A percentile compares a stretch with the other conserved stretches of the same genome.
Evolutionary conservation across 2,888 invertebrate genomes (phyloP).

Genomic region (Stenodera caucasica): DNA sequence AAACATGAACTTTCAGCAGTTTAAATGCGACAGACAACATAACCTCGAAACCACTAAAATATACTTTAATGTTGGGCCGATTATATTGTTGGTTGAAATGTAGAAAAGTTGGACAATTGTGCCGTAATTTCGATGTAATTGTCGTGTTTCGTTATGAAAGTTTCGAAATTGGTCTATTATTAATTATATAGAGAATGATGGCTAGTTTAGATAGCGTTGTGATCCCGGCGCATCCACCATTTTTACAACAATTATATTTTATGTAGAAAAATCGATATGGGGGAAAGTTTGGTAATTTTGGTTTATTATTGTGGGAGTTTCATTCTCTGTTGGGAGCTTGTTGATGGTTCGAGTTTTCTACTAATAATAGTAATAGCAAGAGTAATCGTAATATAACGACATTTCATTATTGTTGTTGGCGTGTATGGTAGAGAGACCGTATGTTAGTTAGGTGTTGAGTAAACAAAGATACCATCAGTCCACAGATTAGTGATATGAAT

Average conservation of each 20-base stretch:
- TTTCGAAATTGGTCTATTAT: too few species aligned
- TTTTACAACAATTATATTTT: background rate
- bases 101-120: background rate
- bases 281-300: background rate
- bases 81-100: background rate
- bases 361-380: constrained; percentile 10
- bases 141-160: too few species aligned
- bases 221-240: background rate
- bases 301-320: background rate
- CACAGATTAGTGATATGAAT: constrained; percentile 55
- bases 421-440: constrained; percentile 16
- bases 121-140: too few species aligned
- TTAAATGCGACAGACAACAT: constrained; percentile 32
- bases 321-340: constrained; percentile 12
- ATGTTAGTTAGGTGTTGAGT: constrained; percentile 35
- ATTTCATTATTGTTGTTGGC: constrained; percentile 30
- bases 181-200: too few species aligned
- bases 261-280: background rate
- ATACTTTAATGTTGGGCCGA: constrained; percentile 16
- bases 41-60: constrained; percentile 23
- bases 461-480: constrained; percentile 53
- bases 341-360: constrained; percentile 26
- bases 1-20: constrained; percentile 39
- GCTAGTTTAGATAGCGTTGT: background rate
- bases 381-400: constrained; percentile 23